A percentile compares a stretch with the other conserved stretches of the same genome.
These are phyloP conservation scores for Eilema caniola DNA, from an alignment of 2,888 invertebrate species.

Conservation along the genomic window DNA sequence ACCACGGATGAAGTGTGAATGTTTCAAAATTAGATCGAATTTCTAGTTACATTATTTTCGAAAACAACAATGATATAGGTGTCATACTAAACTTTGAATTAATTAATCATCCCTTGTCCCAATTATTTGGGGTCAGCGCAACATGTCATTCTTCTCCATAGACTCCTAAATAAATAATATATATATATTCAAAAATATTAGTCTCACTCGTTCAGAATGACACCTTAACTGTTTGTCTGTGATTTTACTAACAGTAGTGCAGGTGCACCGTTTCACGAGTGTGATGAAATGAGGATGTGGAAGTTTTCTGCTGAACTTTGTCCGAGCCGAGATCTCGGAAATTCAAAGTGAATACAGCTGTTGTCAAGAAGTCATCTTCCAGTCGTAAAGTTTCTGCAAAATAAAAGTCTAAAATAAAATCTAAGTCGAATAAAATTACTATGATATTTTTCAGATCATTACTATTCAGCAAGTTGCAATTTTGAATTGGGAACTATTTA, in stretches of 20 bases:
- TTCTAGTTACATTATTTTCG: no score
- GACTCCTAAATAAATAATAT: no score
- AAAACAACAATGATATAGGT: no score
- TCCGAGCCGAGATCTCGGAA: not conserved
- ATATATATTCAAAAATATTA: not conserved
- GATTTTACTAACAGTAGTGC: not conserved
- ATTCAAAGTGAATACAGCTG: not conserved
- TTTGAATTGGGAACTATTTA: not conserved
- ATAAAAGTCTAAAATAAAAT: not conserved
- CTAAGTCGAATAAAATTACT: no score
- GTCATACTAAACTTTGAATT: no score
- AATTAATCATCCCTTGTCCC: no score
- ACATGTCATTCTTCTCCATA: no score
- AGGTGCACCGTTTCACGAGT: conserved; percentile 6
- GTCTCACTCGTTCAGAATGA: not conserved
- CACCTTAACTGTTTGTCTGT: conserved; percentile 1
- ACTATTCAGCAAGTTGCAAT: not conserved
- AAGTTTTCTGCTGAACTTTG: not conserved
- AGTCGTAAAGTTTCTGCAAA: not conserved
- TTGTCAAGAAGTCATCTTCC: not conserved
- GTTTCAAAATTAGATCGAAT: no score
- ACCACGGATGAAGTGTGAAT: no score
- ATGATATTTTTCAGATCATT: not conserved
- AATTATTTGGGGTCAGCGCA: no score
- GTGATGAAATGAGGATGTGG: not conserved